Percentiles rank a stretch among this genome's conserved stretches.
phyloP scores from a whole-genome alignment of 2,797 vertebrate species.

The Echiichthys vipera region DNA sequence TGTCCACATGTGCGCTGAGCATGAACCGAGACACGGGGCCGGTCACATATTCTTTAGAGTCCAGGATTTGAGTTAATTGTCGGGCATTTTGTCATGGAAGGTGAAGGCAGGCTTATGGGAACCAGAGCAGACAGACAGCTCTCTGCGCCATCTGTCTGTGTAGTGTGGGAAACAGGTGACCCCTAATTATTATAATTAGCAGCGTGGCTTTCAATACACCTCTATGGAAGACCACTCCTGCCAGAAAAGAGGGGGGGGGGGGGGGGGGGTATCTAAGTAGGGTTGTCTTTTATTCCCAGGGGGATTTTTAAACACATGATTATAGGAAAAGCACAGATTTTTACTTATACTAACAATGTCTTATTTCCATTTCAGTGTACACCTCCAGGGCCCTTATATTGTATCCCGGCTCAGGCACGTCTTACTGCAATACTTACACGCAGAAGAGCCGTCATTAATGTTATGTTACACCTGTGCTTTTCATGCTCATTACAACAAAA shows the following conservation, averaged over 20 bases:
- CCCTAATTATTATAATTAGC: neutral
- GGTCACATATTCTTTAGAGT: neutral
- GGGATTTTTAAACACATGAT: neutral
- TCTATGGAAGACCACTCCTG: neutral
- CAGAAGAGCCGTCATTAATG: neutral
- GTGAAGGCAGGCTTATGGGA: too few species aligned
- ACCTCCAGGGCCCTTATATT: neutral
- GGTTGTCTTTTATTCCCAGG: neutral
- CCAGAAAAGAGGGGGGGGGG: neutral
- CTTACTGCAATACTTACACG: neutral
- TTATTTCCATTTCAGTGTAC: neutral
- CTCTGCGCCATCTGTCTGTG: conserved; percentile 70
- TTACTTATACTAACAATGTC: neutral
- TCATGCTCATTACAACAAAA: neutral
- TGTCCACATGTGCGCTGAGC: neutral
- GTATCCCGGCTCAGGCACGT: neutral
- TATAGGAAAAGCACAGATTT: neutral
- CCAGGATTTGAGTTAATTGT: neutral
- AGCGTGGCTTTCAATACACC: neutral
- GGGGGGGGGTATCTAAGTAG: too few species aligned
- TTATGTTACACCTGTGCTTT: neutral
- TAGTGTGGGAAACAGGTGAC: conserved; percentile 7
- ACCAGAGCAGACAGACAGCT: neutral
- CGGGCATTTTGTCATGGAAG: neutral
- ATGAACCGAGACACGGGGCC: neutral